Base-by-base conservation (phyloP, 2,888 invertebrate species). In the Cheilosia soror region DNA sequence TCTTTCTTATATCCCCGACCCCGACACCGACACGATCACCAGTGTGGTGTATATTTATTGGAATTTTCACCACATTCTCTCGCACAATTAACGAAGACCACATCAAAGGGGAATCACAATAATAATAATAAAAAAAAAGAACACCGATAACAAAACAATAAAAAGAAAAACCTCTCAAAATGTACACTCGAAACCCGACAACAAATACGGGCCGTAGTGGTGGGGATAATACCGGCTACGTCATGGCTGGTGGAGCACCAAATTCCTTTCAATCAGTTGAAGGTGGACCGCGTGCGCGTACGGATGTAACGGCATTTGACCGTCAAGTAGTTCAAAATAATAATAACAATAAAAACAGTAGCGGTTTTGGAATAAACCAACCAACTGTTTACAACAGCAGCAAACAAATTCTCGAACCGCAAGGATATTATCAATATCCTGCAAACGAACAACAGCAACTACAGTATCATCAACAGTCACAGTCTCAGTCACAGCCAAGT, bases 281-380 rank as follows among this genome's bases (percentile, higher is more conserved):
- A 90, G 91, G 91, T 89, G 90, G 90, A 90, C 90, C 92, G 91
- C 90, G 92, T 90, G 89, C 89, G 89, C 90, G 89, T 88, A 88
- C 89, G 89, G 90, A 90, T 88, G 88, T 88, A 88, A 87, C 87
- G 87, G 89, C 87, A 77, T 88, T 66, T 71, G 87, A 87, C 71
- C 87, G 87, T 65, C 76, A 84, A 47, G 58, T 83, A 87, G 66
- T 90, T 89, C 89, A 87, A 88, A 90, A 89, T 87, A 83, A 88
- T 69, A 89, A 88, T 88, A 87, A 87, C 82, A 89, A 87, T 80
- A 85, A 63, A 66, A 88, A 84, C 55, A 87, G 6, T 80, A 73
- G 58, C 69, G 81, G 73, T 58, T 76, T 77, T 62, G 72, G 40
- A 49, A 62, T 83, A 66, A 76, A 51, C 51, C 79, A 87, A 82